Evolutionary conservation across 2,888 invertebrate species (phyloP).

Genomic region (Cantharis nigra): DNA sequence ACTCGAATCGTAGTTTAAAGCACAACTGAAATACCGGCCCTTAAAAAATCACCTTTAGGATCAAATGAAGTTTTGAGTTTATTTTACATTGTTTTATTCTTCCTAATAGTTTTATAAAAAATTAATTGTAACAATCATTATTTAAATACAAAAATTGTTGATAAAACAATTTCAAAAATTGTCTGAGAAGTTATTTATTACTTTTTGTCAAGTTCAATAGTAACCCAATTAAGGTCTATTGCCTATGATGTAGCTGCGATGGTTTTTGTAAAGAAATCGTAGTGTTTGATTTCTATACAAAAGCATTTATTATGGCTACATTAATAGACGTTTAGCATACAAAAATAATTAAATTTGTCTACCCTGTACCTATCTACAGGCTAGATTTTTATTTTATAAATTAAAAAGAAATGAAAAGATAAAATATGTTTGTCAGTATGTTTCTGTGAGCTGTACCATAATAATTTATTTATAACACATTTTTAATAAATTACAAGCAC

Average conservation of each 20-base stretch:
- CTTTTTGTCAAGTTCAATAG: background rate
- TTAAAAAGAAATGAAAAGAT: background rate
- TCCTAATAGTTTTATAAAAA: no score
- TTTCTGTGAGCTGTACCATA: background rate
- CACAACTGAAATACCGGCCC: no score
- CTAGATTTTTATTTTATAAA: background rate
- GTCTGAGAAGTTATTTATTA: background rate
- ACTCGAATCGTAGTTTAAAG: no score
- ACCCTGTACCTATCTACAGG: background rate
- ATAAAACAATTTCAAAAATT: background rate
- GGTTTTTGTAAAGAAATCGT: no score
- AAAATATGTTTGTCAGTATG: background rate
- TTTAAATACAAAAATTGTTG: no score
- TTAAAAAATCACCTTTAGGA: no score
- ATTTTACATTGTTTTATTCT: no score
- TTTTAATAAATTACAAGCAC: background rate
- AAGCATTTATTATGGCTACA: no score
- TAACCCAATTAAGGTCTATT: background rate
- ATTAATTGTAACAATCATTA: no score
- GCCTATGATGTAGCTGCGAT: no score
- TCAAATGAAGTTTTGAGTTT: no score
- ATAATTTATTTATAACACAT: background rate
- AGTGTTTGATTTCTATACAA: no score
- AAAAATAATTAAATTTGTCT: background rate
- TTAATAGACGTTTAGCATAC: background rate